These are phyloP conservation scores for Luperina testacea DNA, from an alignment of 2,888 invertebrate genomes.

Conservation along the genomic window DNA sequence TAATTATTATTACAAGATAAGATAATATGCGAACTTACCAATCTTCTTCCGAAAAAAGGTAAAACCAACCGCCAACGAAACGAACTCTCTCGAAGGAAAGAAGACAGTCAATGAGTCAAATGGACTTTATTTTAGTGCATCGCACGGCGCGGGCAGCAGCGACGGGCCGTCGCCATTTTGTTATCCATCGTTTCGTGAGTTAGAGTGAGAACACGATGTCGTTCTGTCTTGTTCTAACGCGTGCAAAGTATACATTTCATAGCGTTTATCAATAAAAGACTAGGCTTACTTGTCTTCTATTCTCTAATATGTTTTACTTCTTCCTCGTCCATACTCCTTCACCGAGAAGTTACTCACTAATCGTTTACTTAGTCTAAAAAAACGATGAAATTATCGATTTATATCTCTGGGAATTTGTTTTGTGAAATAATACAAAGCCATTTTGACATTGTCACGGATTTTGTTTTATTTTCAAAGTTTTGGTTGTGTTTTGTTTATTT, in stretches of 20 bases:
- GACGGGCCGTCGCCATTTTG: constrained; percentile 82
- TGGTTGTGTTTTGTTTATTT: constrained; percentile 55
- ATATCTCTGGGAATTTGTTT: not conserved
- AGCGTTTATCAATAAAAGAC: constrained; percentile 9
- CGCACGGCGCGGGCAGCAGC: constrained; percentile 51
- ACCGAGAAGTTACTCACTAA: not conserved
- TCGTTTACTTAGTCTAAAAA: constrained; percentile 8
- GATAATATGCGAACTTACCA: constrained; percentile 52
- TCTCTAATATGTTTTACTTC: constrained; percentile 36
- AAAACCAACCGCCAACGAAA: constrained; percentile 65
- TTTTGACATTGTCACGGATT: constrained; percentile 35
- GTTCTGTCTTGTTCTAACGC: constrained; percentile 32
- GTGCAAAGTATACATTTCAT: constrained; percentile 6
- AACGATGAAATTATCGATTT: not conserved
- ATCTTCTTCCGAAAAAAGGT: constrained; percentile 32
- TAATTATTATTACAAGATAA: not conserved
- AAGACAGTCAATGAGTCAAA: constrained; percentile 66
- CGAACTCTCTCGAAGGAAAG: constrained; percentile 73
- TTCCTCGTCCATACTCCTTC: constrained; percentile 25
- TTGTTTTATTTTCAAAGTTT: constrained; percentile 38
- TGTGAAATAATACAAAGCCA: constrained; percentile 9
- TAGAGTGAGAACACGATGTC: constrained; percentile 72
- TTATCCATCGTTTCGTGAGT: constrained; percentile 74
- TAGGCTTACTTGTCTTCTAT: constrained; percentile 43
- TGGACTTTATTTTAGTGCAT: constrained; percentile 58